Base-by-base conservation (phyloP, 2,888 invertebrate species). In the Lithophane socia region DNA sequence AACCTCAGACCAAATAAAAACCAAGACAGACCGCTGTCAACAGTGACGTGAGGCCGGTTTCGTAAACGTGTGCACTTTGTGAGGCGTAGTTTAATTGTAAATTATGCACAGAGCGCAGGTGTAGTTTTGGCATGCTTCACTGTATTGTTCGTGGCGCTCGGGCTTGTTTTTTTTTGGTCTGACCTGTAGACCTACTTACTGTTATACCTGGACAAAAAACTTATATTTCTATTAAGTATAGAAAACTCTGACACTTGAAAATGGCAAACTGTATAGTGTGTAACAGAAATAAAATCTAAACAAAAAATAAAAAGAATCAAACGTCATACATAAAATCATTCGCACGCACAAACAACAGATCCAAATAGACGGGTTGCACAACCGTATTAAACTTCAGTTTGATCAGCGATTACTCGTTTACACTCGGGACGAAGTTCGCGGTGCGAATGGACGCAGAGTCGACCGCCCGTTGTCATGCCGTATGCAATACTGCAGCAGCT, bases 401-500 rank as follows among this genome's bases (percentile, higher is more conserved):
- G 72, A 77, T 76, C 77, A 72, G 75, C 78, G 80, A 79, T 77
- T 77, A 80, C 56, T 77, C 37, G 73, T 82, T 84, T 74, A 86
- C 79, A 84, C 85, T 79, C 29, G 68, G 78, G 54, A 72, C 86
- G 69, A 54, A 72, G 86, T 85, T 82, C 84, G 84, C 79, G 81
- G 73, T 82, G 87, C 83, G 86, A 86, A 79, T 81, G 81, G 85
- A 83, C 89, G 84, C 89, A 84, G 87, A 86, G 83, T 79, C 93
- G 94, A 92, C 94, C 91, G 92, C 68, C 87, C 94, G 90, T 89
- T 86, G 80, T 90, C 90, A 89, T 83, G 91, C 86, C 92, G 91
- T 91, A 89, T 95, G 95, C 95, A 95, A 89, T 90, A 93, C 94
- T 94, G 94, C 93, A 93, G 89, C 89, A 84, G 86, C 79, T 80